A percentile compares a stretch with the other conserved stretches of the same genome.
Conservation (phyloP, 2,888 invertebrate species). For the Folsomia manolachei region DNA sequence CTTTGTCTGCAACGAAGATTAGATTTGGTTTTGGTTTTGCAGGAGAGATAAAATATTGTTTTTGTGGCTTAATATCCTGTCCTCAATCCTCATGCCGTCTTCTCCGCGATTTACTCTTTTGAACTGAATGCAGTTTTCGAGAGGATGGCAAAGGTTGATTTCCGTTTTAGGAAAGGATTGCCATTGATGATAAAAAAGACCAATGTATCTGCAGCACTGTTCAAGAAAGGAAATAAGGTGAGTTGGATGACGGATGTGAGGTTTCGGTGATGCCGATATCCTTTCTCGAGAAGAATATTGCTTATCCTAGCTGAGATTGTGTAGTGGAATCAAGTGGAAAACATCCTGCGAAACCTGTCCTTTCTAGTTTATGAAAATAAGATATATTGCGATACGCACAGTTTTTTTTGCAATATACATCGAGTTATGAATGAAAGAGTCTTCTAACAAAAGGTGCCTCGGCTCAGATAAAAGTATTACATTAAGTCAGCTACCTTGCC, state of each 20-base stretch:
- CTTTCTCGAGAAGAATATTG: background rate
- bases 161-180: background rate
- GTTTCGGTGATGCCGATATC: background rate
- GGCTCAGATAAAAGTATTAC: too few species aligned
- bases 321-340: background rate
- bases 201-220: background rate
- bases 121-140: too few species aligned
- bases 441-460: too few species aligned
- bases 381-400: background rate
- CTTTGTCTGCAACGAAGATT: background rate
- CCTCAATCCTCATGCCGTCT: too few species aligned
- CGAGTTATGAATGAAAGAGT: background rate
- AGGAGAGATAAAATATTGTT: background rate
- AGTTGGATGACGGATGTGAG: too few species aligned
- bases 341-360: background rate
- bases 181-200: background rate
- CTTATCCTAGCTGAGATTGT: background rate
- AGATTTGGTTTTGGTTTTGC: background rate
- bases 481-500: too few species aligned
- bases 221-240: background rate
- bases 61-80: background rate
- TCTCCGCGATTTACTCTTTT: background rate
- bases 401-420: background rate
- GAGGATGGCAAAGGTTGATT: background rate
- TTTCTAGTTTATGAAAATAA: background rate